These are phyloP conservation scores for Ophioderma brevispina DNA, from an alignment of 35 echinoderm and acorn worm species.

Conservation along the genomic window DNA sequence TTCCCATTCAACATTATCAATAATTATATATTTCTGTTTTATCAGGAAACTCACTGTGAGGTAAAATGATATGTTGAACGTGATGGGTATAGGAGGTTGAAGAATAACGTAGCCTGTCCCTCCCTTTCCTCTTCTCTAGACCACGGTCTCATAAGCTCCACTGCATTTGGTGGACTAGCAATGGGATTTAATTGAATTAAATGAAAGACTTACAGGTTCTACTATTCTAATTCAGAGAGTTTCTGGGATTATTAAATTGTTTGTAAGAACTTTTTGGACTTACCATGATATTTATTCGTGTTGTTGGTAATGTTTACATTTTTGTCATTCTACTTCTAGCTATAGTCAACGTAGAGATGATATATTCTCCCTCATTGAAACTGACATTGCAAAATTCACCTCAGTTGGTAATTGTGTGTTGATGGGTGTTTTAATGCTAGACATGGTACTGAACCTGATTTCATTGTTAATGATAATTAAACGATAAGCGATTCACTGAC, in stretches of 20 bases:
- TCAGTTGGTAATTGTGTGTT: constrained; percentile 2
- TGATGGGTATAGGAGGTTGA: background rate
- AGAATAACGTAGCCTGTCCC: too few relatives aligned
- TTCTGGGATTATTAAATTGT: background rate
- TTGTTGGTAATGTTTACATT: background rate
- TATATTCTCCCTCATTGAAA: background rate
- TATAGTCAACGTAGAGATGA: constrained; percentile 10
- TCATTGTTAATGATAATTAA: background rate
- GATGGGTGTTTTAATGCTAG: constrained; percentile 1
- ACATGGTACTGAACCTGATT: background rate
- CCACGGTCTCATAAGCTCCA: background rate
- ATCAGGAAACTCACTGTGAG: background rate
- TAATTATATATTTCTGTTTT: background rate
- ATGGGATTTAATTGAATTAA: background rate
- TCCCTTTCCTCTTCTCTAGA: too few relatives aligned
- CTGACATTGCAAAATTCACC: background rate
- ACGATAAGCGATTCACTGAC: too few relatives aligned
- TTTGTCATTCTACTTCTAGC: background rate
- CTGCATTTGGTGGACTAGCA: background rate
- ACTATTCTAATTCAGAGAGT: background rate
- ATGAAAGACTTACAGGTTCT: background rate
- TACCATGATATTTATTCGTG: background rate
- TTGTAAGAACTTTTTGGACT: background rate
- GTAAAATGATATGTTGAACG: background rate
- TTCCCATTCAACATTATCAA: background rate